Evolutionary conservation across 2,797 vertebrate genomes (phyloP).

Genomic region (Gephyroberyx darwinii): DNA sequence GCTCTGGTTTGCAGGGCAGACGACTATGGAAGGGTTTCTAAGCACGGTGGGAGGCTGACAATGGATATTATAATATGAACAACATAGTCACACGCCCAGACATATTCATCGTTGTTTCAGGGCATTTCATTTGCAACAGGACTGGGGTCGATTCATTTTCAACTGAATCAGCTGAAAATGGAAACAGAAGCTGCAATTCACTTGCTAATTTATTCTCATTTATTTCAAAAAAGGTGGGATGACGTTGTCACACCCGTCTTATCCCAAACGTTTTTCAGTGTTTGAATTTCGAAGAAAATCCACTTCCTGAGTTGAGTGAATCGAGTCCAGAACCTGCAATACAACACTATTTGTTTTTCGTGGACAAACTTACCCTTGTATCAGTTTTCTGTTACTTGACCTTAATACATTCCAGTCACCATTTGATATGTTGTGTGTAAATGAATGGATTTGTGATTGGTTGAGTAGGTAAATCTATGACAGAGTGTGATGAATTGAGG

Average conservation of each 20-base stretch:
- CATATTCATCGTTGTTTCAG: slow-evolving; percentile 46
- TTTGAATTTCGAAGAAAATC: slow-evolving; percentile 35
- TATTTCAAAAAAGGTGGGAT: slow-evolving; percentile 23
- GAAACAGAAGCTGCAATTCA: slow-evolving; percentile 23
- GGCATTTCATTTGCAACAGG: slow-evolving; percentile 37
- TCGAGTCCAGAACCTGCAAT: slow-evolving; percentile 14
- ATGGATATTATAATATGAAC: slow-evolving; percentile 28
- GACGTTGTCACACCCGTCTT: slow-evolving; percentile 52
- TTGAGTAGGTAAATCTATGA: slow-evolving; percentile 12
- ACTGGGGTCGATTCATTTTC: slow-evolving; percentile 33
- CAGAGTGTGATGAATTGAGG: slow-evolving; percentile 7
- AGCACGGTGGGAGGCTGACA: slow-evolving; percentile 33
- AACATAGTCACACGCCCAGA: slow-evolving; percentile 29
- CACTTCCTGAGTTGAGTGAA: slow-evolving; percentile 11
- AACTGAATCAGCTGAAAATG: slow-evolving; percentile 47
- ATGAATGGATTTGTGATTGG: slow-evolving; percentile 26
- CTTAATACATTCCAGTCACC: slow-evolving; percentile 11
- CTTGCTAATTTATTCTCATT: slow-evolving; percentile 27
- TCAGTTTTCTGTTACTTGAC: slow-evolving; percentile 2
- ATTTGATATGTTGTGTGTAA: slow-evolving; percentile 2
- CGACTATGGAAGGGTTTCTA: slow-evolving; percentile 2
- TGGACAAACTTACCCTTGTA: slow-evolving; percentile 7
- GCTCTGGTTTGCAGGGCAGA: slow-evolving; percentile 10
- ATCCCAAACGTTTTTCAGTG: slow-evolving; percentile 37
- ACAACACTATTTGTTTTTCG: slow-evolving; percentile 22